Percentiles rank a stretch among this genome's conserved stretches.
Evolutionary conservation across 2,113 vertebrate genomes (phyloP).

Genomic region (Kryptolebias marmoratus): DNA sequence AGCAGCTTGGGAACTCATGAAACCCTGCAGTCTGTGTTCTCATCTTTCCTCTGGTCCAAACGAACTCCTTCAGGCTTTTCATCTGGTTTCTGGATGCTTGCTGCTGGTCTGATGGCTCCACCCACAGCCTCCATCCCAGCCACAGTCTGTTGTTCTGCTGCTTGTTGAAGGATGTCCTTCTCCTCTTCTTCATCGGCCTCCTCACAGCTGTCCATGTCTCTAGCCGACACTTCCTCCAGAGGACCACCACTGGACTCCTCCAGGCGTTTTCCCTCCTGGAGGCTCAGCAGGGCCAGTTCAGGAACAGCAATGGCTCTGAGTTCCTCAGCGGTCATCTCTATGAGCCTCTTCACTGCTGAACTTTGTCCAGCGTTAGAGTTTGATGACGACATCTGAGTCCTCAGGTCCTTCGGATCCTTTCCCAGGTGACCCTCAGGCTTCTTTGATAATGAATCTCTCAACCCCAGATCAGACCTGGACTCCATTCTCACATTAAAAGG

Average conservation of each 20-base stretch:
- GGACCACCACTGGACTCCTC: not conserved
- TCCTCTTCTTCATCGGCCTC: slow-evolving; percentile 46
- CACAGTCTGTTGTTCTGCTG: not conserved
- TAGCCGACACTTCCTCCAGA: not conserved
- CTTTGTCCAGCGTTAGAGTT: slow-evolving; percentile 1
- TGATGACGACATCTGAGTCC: rapidly evolving
- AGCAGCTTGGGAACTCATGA: not conserved
- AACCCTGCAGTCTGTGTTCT: slow-evolving; percentile 18
- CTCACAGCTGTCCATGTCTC: slow-evolving; percentile 72
- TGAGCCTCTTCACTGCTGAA: not conserved
- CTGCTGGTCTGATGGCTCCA: not conserved
- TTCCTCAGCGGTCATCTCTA: slow-evolving; percentile 26
- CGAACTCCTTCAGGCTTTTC: not conserved
- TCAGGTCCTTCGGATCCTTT: not conserved
- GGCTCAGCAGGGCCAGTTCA: not conserved
- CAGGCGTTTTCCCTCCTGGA: not conserved
- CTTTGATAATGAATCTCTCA: not conserved
- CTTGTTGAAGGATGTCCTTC: not conserved
- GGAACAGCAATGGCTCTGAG: slow-evolving; percentile 15
- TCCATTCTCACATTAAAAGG: not conserved
- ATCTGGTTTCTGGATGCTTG: not conserved
- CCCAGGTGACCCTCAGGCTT: not conserved
- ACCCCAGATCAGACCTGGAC: not conserved
- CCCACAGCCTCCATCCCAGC: not conserved
- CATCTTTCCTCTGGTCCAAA: not conserved